Conservation (phyloP, 1,140 invertebrate genomes). For the Phortica variegata region DNA sequence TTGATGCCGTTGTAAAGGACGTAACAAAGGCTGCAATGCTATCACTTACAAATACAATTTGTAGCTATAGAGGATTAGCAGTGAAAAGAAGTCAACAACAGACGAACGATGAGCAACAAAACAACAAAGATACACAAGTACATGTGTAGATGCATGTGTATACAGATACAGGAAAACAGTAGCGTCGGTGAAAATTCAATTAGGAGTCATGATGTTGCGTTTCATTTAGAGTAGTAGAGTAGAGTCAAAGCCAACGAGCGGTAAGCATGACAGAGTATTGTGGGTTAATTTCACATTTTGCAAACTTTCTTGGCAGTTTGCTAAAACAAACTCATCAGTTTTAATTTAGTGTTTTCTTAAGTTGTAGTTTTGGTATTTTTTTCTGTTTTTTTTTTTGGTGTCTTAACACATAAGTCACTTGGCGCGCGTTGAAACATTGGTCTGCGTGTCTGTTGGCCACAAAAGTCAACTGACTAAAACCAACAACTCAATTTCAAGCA, state of each 20-base stretch:
- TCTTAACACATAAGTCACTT: constrained; percentile 50
- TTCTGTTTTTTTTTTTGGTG: constrained; percentile 43
- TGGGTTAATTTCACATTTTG: constrained; percentile 14
- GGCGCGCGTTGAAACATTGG: too few species aligned
- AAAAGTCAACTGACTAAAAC: constrained; percentile 12
- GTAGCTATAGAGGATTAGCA: not conserved
- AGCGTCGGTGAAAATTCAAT: constrained; percentile 40
- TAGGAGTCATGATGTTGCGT: constrained; percentile 46
- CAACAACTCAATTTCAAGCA: constrained; percentile 39
- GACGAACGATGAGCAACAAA: not conserved
- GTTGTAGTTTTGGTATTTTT: too few species aligned
- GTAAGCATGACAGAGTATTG: too few species aligned
- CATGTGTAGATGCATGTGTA: constrained; percentile 26
- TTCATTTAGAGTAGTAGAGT: constrained; percentile 16
- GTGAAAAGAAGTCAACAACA: not conserved
- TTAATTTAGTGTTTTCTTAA: constrained; percentile 41
- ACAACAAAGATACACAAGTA: not conserved
- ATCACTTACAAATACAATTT: constrained; percentile 42
- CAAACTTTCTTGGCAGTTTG: constrained; percentile 1
- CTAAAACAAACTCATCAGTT: constrained; percentile 48
- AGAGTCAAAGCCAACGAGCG: too few species aligned
- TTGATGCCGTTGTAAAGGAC: constrained; percentile 32
- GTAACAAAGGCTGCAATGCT: constrained; percentile 53
- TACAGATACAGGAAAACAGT: constrained; percentile 26
- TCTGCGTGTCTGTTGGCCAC: too few species aligned